Evolutionary conservation across 2,113 vertebrate genomes (phyloP).

Genomic region (Corythoichthys haematopterus): DNA sequence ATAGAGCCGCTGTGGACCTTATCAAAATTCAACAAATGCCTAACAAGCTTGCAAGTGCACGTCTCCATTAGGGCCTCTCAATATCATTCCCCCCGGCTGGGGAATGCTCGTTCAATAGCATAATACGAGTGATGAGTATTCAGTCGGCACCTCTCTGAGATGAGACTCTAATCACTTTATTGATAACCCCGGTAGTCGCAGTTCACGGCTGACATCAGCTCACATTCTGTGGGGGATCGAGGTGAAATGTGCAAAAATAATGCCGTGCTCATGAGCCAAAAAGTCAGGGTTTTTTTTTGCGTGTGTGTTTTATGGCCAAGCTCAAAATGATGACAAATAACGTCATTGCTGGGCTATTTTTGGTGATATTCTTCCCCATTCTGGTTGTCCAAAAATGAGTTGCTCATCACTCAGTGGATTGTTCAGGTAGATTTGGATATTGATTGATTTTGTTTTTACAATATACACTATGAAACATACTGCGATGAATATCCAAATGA

Average conservation of each 20-base stretch:
- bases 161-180: constrained; percentile 56
- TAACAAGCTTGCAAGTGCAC: constrained; percentile 26
- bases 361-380: constrained; percentile 38
- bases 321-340: constrained; percentile 43
- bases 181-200: constrained; percentile 44
- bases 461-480: constrained; percentile 31
- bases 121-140: constrained; percentile 39
- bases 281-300: no score
- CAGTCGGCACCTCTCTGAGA: constrained; percentile 28
- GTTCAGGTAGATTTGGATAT: constrained; percentile 32
- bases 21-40: constrained; percentile 44
- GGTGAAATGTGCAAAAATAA: constrained; percentile 16
- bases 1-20: constrained; percentile 17
- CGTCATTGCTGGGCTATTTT: constrained; percentile 35
- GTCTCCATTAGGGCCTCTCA: constrained; percentile 17
- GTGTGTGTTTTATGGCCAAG: constrained; percentile 16
- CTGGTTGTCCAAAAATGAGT: constrained; percentile 37
- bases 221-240: constrained; percentile 17
- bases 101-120: constrained; percentile 44
- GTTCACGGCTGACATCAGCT: constrained; percentile 29
- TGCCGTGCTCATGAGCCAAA: not conserved
- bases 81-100: constrained; percentile 14
- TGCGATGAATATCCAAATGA: not conserved
- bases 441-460: constrained; percentile 43
- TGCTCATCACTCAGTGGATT: constrained; percentile 36